These are phyloP conservation scores for Thermophis baileyi DNA, from an alignment of 2,113 vertebrate genomes.

Conservation along the genomic window DNA sequence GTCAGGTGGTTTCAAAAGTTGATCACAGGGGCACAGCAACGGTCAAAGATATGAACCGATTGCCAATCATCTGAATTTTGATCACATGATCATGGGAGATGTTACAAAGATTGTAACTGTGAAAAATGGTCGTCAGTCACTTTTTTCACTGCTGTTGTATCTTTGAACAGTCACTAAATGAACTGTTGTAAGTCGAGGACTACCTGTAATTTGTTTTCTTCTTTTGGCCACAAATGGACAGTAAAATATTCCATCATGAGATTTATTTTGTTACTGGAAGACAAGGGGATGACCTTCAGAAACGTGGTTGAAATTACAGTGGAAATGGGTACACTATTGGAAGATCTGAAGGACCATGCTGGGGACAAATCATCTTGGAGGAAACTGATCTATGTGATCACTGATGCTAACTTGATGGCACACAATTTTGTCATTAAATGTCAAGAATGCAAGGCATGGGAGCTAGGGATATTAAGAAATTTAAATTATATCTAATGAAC, in stretches of 20 bases:
- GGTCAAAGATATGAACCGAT: background rate
- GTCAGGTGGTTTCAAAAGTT: background rate
- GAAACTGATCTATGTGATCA: background rate
- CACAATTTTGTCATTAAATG: background rate
- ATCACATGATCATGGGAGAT: background rate
- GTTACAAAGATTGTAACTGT: background rate
- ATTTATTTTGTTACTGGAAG: background rate
- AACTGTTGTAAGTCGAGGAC: no score
- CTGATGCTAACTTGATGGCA: background rate
- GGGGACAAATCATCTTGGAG: background rate
- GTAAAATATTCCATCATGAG: background rate
- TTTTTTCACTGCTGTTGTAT: background rate
- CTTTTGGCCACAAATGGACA: conserved; percentile 1
- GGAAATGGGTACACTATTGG: background rate
- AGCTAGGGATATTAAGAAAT: background rate
- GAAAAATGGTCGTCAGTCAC: background rate
- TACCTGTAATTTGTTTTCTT: background rate
- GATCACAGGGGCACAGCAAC: background rate
- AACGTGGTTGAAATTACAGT: background rate
- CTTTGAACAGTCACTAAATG: no score
- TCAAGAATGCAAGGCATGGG: background rate
- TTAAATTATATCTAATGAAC: background rate
- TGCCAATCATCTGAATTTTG: background rate
- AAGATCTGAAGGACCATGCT: background rate
- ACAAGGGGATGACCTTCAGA: background rate